Evolutionary conservation across 1,140 invertebrate species (phyloP).

Genomic region (Procambarus virginalis): DNA sequence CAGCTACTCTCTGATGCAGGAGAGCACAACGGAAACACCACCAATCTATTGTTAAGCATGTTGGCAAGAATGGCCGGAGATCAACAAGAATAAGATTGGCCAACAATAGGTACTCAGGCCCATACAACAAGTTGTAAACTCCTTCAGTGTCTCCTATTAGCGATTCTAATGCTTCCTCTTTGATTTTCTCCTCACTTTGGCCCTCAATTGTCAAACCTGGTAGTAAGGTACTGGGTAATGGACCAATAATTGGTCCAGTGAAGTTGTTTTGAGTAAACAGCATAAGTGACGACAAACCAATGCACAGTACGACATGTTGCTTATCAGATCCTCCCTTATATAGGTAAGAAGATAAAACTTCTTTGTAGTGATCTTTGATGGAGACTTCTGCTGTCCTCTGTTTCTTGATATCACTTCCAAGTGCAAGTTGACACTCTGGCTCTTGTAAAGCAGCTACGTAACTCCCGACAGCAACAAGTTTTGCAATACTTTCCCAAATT

Average conservation of each 20-base stretch:
- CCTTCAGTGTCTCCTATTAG: conserved; percentile 65
- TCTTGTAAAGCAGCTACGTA: conserved; percentile 57
- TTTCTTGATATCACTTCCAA: not conserved
- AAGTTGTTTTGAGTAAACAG: conserved; percentile 88
- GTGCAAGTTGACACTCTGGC: conserved; percentile 42
- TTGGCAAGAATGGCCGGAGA: conserved; percentile 72
- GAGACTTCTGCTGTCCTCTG: not conserved
- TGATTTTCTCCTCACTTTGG: not conserved
- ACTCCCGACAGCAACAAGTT: conserved; percentile 56
- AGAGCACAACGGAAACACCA: conserved; percentile 74
- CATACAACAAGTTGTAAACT: conserved; percentile 63
- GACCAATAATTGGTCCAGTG: conserved; percentile 80
- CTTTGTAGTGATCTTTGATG: conserved; percentile 36
- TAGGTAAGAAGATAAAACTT: not conserved
- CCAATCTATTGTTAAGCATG: conserved; percentile 72
- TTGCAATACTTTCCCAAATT: conserved; percentile 17
- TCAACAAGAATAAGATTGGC: conserved; percentile 71
- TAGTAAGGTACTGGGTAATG: conserved; percentile 54
- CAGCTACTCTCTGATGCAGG: conserved; percentile 69
- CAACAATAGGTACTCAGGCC: conserved; percentile 60
- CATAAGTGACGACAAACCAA: conserved; percentile 80
- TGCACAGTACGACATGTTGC: conserved; percentile 73
- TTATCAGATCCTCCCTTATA: conserved; percentile 14
- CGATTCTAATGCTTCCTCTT: conserved; percentile 54
- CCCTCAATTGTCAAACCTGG: conserved; percentile 36